Evolutionary conservation across 2,797 vertebrate species (phyloP), one percentile per base, ranked within the genome.

Genomic region (Garrulus glandarius): DNA sequence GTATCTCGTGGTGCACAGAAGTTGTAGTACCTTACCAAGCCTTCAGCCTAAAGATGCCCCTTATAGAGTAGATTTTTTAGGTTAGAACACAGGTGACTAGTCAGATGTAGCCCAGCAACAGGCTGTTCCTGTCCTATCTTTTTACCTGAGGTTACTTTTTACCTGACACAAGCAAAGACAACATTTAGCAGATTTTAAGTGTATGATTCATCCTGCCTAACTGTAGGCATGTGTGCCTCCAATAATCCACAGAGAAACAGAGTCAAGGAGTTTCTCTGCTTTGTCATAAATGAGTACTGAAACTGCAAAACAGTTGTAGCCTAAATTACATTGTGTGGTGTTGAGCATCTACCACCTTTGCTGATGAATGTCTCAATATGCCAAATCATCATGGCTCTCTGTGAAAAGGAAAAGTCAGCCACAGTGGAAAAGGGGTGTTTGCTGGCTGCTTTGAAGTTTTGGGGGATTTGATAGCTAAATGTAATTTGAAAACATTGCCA

Each of bases 51-150:
- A 71, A 68, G 30, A 13, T 50, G 39, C 71, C 68, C 79, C 22
- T 61, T 39, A 22, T 1, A 1, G 8, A 60, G 49, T n/a, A 60
- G 44, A 86, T 82, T 69, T 75, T 24, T 37, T 67, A 59, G 17
- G 29, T 36, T 50, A 41, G 76, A 77, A 60, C 15, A 52, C 12
- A 56, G 34, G 15, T 4, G 20, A 43, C n/a, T 23, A 27, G 41
- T n/a, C 23, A 46, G 11, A 29, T 7, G 3, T 21, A 43, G 0
- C 0, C 43, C 27, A 91, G 69, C 50, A 89, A 43, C 13, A 46
- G 49, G 26, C 44, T 70, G 13, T 37, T 91, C 32, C 49, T 16
- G 1, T 37, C 1, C 0, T 13, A 12, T 14, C 2, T 68, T 68
- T 52, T 56, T 11, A 52, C 37, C 19, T 37, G 44, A 76, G 1